Evolutionary conservation across 1,140 invertebrate genomes (phyloP).

Genomic region (Diachasma alloeum): DNA sequence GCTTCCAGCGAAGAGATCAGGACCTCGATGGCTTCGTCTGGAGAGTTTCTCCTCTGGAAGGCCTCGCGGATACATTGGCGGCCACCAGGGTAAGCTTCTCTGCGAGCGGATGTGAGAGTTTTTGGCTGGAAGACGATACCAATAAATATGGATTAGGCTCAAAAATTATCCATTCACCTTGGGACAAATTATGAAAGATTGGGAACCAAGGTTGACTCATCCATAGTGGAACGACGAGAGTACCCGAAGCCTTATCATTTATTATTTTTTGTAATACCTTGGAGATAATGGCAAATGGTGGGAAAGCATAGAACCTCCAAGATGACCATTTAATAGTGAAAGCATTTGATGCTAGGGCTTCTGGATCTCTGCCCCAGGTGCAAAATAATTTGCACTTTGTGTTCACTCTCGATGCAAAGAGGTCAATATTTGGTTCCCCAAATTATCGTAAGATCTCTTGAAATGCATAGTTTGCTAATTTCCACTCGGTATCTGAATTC

Average conservation of each 20-base stretch:
- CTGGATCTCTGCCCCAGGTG: no score
- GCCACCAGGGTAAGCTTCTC: conserved; percentile 29
- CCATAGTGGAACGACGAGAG: background rate
- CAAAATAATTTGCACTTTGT: no score
- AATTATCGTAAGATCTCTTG: background rate
- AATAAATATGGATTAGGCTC: background rate
- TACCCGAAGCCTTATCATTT: background rate
- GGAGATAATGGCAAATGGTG: conserved; percentile 14
- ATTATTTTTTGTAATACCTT: background rate
- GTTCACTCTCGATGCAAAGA: no score
- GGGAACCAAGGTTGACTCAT: background rate
- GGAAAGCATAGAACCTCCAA: conserved; percentile 7
- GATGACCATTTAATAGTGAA: conserved; percentile 13
- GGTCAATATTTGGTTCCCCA: no score
- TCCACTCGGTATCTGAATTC: conserved; percentile 1
- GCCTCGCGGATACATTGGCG: conserved; percentile 32
- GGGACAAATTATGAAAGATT: background rate
- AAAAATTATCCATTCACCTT: background rate
- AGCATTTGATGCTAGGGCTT: conserved; percentile 12
- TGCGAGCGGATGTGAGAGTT: conserved; percentile 20
- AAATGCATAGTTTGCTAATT: background rate
- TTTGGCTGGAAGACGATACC: background rate
- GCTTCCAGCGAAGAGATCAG: no score
- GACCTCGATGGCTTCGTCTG: no score
- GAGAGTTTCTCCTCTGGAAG: background rate